phyloP scores from a whole-genome alignment of 1,140 invertebrate genomes.

The Anoplophora glabripennis region DNA sequence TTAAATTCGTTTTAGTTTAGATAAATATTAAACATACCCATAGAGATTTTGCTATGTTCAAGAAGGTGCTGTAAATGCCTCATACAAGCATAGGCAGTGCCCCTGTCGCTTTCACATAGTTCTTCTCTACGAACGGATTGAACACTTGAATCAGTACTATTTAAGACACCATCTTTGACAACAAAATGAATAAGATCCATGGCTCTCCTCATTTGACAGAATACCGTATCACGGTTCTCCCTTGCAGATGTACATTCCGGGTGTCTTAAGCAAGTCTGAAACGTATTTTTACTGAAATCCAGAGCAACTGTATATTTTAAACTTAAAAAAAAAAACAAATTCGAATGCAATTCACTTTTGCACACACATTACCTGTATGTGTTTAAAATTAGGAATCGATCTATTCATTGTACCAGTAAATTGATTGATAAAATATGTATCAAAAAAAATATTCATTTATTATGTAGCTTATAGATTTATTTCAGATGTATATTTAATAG shows the following conservation, averaged over 20 bases:
- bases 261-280: slow-evolving; percentile 83
- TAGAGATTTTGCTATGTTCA: slow-evolving; percentile 73
- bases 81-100: slow-evolving; percentile 75
- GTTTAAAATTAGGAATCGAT: no score
- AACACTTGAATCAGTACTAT: slow-evolving; percentile 33
- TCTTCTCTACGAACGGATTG: slow-evolving; percentile 38
- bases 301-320: no score
- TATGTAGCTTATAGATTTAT: no score
- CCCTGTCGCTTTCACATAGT: slow-evolving; percentile 64
- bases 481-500: no score
- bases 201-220: slow-evolving; percentile 94
- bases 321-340: no score
- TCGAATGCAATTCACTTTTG: no score
- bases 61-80: slow-evolving; percentile 81
- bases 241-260: slow-evolving; percentile 89
- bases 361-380: no score
- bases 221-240: slow-evolving; percentile 95
- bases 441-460: no score
- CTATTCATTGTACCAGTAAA: no score
- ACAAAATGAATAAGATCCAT: slow-evolving; percentile 98
- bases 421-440: no score
- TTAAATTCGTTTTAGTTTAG: no score
- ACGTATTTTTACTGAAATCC: slow-evolving; percentile 1
- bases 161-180: slow-evolving; percentile 86
- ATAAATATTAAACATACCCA: slow-evolving; percentile 32